A percentile compares a stretch with the other conserved stretches of the same genome.
Conservation (phyloP, 2,888 invertebrate species). For the Orthosia gothica region DNA sequence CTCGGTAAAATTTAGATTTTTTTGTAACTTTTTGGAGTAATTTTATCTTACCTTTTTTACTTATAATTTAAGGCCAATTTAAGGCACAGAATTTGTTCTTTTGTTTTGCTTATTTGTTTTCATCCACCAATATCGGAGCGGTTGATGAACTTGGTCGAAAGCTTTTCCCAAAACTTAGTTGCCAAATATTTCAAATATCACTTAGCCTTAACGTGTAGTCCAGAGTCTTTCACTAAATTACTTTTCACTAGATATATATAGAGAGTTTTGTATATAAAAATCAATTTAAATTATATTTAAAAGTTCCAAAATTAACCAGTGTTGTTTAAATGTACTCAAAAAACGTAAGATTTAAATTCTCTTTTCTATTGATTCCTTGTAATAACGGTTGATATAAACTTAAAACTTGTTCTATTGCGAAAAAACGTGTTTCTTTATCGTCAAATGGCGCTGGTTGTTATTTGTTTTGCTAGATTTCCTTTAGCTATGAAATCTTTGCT, state of each 20-base stretch:
- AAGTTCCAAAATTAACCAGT: constrained; percentile 92
- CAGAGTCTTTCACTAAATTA: constrained; percentile 90
- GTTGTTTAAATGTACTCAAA: constrained; percentile 91
- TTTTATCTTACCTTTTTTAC: constrained; percentile 90
- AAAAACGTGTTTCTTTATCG: constrained; percentile 92
- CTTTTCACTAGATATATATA: constrained; percentile 88
- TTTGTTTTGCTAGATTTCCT: constrained; percentile 87
- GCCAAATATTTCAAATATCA: constrained; percentile 89
- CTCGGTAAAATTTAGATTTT: constrained; percentile 87
- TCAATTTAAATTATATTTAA: constrained; percentile 88
- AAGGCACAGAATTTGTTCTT: constrained; percentile 88
- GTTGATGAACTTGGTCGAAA: constrained; percentile 90
- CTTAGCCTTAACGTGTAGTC: constrained; percentile 89
- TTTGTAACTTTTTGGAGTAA: constrained; percentile 83
- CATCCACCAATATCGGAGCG: constrained; percentile 87
- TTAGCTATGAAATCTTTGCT: constrained; percentile 89
- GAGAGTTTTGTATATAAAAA: constrained; percentile 90
- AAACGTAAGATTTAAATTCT: constrained; percentile 90
- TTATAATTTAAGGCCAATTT: constrained; percentile 92
- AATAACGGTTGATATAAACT: constrained; percentile 92
- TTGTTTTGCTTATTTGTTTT: constrained; percentile 82
- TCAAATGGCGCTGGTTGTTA: constrained; percentile 90
- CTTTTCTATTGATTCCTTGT: constrained; percentile 91
- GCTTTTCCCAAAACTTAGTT: constrained; percentile 84
- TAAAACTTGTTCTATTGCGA: constrained; percentile 92